phyloP scores from a whole-genome alignment of 2,113 vertebrate species.

The Zosterops pallidus region DNA sequence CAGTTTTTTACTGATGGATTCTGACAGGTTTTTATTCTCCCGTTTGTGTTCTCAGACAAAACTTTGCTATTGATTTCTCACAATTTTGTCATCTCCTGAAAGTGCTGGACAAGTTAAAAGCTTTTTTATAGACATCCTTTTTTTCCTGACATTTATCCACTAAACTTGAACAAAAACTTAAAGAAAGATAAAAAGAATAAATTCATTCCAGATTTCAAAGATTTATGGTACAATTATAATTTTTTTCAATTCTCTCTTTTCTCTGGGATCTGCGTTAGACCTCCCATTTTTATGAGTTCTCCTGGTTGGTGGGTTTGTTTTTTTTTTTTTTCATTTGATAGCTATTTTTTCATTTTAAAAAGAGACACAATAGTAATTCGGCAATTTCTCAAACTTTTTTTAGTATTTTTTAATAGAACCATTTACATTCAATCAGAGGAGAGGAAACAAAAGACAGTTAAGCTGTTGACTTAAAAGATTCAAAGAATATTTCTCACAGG shows the following conservation, averaged over 20 bases:
- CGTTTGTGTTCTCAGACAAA: not conserved
- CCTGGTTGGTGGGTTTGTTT: too few species aligned
- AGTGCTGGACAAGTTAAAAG: not conserved
- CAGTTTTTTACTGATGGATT: not conserved
- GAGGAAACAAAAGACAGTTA: not conserved
- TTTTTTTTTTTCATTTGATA: not conserved
- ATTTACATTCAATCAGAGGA: not conserved
- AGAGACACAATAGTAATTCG: not conserved
- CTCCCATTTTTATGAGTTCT: not conserved
- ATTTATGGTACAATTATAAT: not conserved
- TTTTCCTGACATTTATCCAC: not conserved
- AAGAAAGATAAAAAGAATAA: not conserved
- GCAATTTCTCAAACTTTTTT: not conserved
- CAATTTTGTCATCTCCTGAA: not conserved
- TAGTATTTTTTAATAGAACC: not conserved
- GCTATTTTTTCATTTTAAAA: not conserved
- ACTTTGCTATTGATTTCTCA: not conserved
- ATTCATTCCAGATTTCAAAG: not conserved
- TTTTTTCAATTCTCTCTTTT: not conserved
- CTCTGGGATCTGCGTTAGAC: not conserved
- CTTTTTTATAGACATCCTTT: not conserved
- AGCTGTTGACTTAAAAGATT: not conserved
- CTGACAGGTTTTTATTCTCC: constrained; percentile 21
- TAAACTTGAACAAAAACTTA: not conserved
- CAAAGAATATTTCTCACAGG: not conserved